phyloP scores from a whole-genome alignment of 2,113 vertebrate species.

The Leptosomus discolor region DNA sequence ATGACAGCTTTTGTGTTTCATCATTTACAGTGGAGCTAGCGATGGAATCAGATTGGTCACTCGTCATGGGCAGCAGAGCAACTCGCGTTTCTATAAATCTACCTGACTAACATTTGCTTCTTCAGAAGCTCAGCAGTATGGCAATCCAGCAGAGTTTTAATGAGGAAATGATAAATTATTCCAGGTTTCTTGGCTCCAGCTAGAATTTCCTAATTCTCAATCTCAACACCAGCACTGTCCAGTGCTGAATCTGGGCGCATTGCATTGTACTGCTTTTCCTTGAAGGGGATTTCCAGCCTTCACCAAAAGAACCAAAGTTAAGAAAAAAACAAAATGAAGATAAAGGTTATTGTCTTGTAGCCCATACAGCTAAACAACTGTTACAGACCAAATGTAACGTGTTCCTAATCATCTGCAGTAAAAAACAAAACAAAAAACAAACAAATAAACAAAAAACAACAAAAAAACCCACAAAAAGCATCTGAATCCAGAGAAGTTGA shows the following conservation, averaged over 20 bases:
- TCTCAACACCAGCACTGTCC: slow-evolving; percentile 9
- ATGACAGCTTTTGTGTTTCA: background rate
- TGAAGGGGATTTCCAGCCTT: background rate
- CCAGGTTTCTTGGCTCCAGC: background rate
- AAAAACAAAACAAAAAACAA: background rate
- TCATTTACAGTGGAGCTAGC: background rate
- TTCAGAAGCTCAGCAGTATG: background rate
- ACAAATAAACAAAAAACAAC: too few species aligned
- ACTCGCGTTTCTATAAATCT: background rate
- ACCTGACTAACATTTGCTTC: background rate
- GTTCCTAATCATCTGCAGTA: background rate
- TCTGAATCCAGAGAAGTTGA: background rate
- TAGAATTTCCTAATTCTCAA: background rate
- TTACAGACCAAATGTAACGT: background rate
- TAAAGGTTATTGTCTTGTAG: background rate
- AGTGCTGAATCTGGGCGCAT: background rate
- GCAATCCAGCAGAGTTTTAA: background rate
- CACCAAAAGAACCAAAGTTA: background rate
- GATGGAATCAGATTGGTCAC: background rate
- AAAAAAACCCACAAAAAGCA: background rate
- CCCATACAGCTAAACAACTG: background rate
- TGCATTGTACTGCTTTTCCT: background rate
- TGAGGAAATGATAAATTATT: background rate
- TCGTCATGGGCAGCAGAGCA: background rate
- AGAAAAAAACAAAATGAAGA: background rate